Conservation (phyloP, 35 echinoderm and acorn worm species). For the Eucidaris tribuloides region DNA sequence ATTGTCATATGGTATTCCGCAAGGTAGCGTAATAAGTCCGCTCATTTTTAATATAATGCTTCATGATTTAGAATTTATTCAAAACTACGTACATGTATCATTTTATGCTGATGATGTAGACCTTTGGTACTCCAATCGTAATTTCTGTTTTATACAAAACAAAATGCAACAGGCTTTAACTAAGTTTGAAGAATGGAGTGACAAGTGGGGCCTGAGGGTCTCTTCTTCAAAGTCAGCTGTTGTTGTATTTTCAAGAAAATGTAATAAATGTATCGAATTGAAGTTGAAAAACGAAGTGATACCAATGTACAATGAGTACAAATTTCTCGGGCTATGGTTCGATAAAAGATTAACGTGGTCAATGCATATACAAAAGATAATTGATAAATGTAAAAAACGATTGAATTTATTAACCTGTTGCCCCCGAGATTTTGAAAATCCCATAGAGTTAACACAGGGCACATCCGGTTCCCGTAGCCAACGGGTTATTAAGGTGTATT, state of each 20-base stretch:
- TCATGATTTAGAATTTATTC: neutral
- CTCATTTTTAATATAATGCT: slow-evolving; percentile 22
- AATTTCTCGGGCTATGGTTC: no score
- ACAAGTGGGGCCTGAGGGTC: neutral
- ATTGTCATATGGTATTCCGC: no score
- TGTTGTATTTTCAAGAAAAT: slow-evolving; percentile 1
- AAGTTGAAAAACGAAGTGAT: neutral
- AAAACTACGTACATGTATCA: neutral
- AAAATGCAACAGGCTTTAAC: neutral
- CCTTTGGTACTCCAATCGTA: neutral
- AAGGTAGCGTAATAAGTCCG: slow-evolving; percentile 1
- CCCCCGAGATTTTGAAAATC: no score
- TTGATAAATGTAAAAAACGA: no score
- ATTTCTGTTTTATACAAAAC: neutral
- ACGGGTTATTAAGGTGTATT: no score
- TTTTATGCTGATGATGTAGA: slow-evolving; percentile 17
- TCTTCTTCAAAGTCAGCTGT: neutral
- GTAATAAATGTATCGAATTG: neutral
- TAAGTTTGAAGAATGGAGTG: neutral
- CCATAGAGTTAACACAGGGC: no score
- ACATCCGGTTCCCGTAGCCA: no score
- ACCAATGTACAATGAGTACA: no score
- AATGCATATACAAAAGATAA: no score
- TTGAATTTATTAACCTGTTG: no score
- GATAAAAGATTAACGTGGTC: no score